phyloP scores from a whole-genome alignment of 1,140 invertebrate species.

The Cotesia typhae region DNA sequence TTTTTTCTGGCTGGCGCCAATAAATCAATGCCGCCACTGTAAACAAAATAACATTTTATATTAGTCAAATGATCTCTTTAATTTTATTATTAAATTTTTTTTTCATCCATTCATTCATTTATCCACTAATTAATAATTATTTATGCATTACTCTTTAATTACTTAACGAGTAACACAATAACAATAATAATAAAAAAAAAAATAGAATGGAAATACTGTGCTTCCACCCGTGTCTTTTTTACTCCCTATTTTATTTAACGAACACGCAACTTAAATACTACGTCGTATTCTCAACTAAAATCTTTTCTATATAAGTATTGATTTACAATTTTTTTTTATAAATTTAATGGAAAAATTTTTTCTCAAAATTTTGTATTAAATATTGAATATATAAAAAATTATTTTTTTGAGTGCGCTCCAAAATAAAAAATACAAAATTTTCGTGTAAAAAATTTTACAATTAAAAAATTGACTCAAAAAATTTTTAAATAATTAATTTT shows the following conservation, averaged over 20 bases:
- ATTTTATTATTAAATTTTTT: background rate
- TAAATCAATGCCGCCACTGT: slow-evolving; percentile 95
- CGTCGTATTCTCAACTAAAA: slow-evolving; percentile 14
- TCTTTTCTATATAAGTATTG: slow-evolving; percentile 16
- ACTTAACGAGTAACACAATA: too few species aligned
- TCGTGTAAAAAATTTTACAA: too few species aligned
- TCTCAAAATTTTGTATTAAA: too few species aligned
- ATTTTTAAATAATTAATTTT: too few species aligned
- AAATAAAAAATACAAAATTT: too few species aligned
- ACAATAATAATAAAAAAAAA: too few species aligned
- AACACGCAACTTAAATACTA: slow-evolving; percentile 3
- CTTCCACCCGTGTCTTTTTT: slow-evolving; percentile 10
- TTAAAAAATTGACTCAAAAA: too few species aligned
- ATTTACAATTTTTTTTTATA: slow-evolving; percentile 12
- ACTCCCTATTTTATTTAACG: slow-evolving; percentile 11
- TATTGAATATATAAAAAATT: too few species aligned
- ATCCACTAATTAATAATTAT: too few species aligned
- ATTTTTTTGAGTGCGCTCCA: too few species aligned
- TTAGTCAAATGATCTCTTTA: slow-evolving; percentile 21
- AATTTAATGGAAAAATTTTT: background rate
- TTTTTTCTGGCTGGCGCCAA: slow-evolving; percentile 95
- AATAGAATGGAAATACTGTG: background rate
- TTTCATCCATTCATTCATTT: too few species aligned
- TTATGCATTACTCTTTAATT: too few species aligned
- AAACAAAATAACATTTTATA: slow-evolving; percentile 57